Evolutionary conservation across 2,113 vertebrate genomes (phyloP).

Genomic region (Nanorana parkeri): DNA sequence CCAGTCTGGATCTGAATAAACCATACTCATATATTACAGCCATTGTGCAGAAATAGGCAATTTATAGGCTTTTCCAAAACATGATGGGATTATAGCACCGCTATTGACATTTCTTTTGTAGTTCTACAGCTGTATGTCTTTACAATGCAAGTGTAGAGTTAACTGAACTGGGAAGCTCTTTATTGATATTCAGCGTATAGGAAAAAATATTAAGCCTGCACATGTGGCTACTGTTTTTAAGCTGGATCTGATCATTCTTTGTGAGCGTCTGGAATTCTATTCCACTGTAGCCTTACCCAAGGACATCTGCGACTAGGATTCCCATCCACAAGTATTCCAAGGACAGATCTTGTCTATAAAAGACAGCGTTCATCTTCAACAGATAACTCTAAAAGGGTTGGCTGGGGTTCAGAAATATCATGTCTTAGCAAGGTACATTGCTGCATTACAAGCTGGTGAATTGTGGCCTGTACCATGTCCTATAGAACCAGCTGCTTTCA

Average conservation of each 20-base stretch:
- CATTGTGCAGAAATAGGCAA: too few relatives aligned
- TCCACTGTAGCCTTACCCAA: slow-evolving; percentile 2
- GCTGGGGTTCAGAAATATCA: neutral
- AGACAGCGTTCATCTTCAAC: neutral
- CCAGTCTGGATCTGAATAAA: too few relatives aligned
- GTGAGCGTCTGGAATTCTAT: neutral
- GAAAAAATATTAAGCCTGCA: neutral
- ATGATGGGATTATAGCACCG: too few relatives aligned
- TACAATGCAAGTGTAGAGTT: neutral
- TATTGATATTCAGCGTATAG: neutral
- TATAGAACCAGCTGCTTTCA: neutral
- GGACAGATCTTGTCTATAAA: slow-evolving; percentile 14
- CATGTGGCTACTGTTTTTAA: neutral
- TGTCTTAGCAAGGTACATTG: neutral
- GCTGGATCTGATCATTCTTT: slow-evolving; percentile 18
- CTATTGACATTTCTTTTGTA: neutral
- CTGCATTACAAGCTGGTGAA: neutral
- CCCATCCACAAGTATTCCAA: neutral
- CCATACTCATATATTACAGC: too few relatives aligned
- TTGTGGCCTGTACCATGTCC: too few relatives aligned
- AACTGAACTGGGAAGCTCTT: neutral
- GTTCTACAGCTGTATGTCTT: neutral
- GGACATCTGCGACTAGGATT: slow-evolving; percentile 4
- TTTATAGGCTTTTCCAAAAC: too few relatives aligned
- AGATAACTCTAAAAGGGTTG: neutral